Percentiles rank a stretch among this genome's conserved stretches.
Conservation (phyloP, 2,888 invertebrate species). For the Silvanus unidentatus region DNA sequence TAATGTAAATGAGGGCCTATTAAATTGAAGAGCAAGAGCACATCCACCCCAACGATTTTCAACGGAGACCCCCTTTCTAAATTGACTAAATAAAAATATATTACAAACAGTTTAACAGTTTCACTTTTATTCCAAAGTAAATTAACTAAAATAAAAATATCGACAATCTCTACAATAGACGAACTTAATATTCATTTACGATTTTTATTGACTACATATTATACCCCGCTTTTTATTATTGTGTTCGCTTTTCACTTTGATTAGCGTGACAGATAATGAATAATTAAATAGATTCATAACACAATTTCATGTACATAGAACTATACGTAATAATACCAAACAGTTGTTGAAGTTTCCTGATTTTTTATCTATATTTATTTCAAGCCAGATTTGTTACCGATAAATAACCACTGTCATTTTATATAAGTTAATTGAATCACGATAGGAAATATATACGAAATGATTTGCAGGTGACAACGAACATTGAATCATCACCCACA, state of each 20-base stretch:
- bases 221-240: neutral
- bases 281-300: constrained; percentile 30
- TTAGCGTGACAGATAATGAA: constrained; percentile 35
- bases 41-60: too few species aligned
- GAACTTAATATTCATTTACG: too few species aligned
- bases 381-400: neutral
- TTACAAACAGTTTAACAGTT: too few species aligned
- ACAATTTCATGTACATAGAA: constrained; percentile 27
- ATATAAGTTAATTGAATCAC: constrained; percentile 13
- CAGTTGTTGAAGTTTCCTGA: constrained; percentile 28
- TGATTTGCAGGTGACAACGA: constrained; percentile 15
- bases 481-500: constrained; percentile 20
- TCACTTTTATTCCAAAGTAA: too few species aligned
- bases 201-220: too few species aligned
- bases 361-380: constrained; percentile 17
- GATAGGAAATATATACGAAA: constrained; percentile 1
- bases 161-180: too few species aligned
- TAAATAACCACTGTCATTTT: constrained; percentile 14
- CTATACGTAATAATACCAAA: constrained; percentile 27
- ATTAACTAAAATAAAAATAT: too few species aligned
- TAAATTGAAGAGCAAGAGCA: too few species aligned
- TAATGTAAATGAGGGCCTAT: too few species aligned
- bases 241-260: constrained; percentile 21
- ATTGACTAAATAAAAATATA: too few species aligned
- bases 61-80: too few species aligned